phyloP scores from a whole-genome alignment of 92 coral and sea anemone species.

The Phenganax marumi region DNA sequence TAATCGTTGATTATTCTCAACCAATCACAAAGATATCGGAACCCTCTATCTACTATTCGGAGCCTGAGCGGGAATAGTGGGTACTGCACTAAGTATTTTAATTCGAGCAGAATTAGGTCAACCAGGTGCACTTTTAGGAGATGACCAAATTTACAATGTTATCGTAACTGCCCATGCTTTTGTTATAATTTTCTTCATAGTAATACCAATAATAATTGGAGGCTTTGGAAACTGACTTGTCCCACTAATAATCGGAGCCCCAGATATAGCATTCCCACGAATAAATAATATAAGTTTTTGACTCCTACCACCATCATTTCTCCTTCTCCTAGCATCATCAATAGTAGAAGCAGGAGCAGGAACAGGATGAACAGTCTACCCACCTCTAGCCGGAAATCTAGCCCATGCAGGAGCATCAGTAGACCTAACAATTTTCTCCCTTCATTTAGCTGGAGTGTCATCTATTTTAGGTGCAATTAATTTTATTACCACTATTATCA shows the following conservation, averaged over 20 bases:
- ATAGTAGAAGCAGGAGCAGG: conserved; percentile 42
- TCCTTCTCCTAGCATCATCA: conserved; percentile 24
- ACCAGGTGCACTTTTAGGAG: conserved; percentile 36
- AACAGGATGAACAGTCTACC: conserved; percentile 41
- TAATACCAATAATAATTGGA: conserved; percentile 46
- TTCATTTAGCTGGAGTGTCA: too few relatives aligned
- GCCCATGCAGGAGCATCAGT: conserved; percentile 35
- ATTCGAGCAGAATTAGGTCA: conserved; percentile 30
- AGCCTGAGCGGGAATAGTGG: conserved; percentile 40
- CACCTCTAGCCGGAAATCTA: conserved; percentile 29
- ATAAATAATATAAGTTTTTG: conserved; percentile 43
- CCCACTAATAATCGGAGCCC: conserved; percentile 35
- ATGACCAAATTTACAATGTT: conserved; percentile 44
- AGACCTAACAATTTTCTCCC: conserved; percentile 9
- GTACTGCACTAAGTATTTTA: conserved; percentile 39
- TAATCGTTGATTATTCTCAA: conserved; percentile 50
- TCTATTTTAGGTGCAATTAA: too few relatives aligned
- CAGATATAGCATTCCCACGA: conserved; percentile 48
- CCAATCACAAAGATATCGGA: conserved; percentile 47
- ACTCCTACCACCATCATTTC: conserved; percentile 30
- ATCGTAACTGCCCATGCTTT: conserved; percentile 51
- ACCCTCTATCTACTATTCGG: conserved; percentile 44
- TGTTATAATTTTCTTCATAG: conserved; percentile 44
- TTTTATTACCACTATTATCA: too few relatives aligned
- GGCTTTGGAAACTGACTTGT: conserved; percentile 49